These are phyloP conservation scores for Tachina fera DNA, from an alignment of 2,888 invertebrate genomes.

Conservation along the genomic window DNA sequence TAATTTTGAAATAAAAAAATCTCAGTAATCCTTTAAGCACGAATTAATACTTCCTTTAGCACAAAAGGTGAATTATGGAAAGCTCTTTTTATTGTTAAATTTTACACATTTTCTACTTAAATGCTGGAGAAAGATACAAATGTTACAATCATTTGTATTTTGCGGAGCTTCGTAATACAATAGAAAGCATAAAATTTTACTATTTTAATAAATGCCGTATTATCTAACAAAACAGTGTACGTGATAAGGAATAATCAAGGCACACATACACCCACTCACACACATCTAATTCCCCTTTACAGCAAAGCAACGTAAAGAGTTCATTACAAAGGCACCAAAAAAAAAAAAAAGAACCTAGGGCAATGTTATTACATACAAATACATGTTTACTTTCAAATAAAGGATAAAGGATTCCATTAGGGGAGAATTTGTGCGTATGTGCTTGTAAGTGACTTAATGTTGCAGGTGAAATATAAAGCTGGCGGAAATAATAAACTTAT, in stretches of 20 bases:
- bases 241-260: conserved; percentile 36
- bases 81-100: not conserved
- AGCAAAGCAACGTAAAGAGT: not conserved
- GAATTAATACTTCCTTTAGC: conserved; percentile 1
- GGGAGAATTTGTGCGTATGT: not conserved
- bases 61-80: conserved; percentile 32
- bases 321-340: not conserved
- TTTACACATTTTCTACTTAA: conserved; percentile 47
- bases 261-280: not conserved
- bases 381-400: not conserved
- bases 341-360: not conserved
- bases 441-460: conserved; percentile 37
- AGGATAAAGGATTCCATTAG: conserved; percentile 8
- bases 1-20: conserved; percentile 5
- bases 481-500: conserved; percentile 68
- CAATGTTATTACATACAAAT: conserved; percentile 10
- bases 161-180: not conserved
- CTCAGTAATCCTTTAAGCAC: conserved; percentile 17
- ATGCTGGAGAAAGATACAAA: conserved; percentile 42
- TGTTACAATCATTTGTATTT: conserved; percentile 1
- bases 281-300: not conserved
- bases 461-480: conserved; percentile 63
- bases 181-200: conserved; percentile 13
- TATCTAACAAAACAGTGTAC: conserved; percentile 11
- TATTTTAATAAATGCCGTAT: conserved; percentile 16